These are phyloP conservation scores for Aphidoletes aphidimyza DNA, from an alignment of 2,888 invertebrate species.

Conservation along the genomic window DNA sequence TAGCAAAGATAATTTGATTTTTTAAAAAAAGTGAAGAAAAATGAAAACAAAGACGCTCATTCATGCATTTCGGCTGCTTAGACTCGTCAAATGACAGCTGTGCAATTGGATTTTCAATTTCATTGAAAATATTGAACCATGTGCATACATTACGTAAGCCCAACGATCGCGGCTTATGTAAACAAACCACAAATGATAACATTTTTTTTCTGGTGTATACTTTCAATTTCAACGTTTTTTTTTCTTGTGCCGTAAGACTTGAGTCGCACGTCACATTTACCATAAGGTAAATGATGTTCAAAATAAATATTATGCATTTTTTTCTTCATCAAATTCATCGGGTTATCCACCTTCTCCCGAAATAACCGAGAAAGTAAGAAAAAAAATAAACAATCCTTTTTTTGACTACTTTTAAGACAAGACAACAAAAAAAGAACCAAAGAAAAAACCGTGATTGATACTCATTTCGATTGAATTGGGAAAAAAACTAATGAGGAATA, in stretches of 20 bases:
- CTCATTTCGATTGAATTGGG: background rate
- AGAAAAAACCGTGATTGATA: background rate
- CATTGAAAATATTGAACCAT: background rate
- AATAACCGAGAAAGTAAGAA: background rate
- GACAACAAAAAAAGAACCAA: background rate
- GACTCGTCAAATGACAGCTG: background rate
- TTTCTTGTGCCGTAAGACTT: background rate
- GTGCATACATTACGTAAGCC: background rate
- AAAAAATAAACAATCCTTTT: background rate
- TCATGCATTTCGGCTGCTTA: background rate
- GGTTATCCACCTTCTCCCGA: background rate
- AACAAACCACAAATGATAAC: slow-evolving; percentile 42
- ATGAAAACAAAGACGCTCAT: background rate
- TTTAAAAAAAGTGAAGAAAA: background rate
- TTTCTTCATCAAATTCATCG: background rate
- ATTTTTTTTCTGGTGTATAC: slow-evolving; percentile 23
- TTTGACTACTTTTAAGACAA: background rate
- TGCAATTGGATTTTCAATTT: slow-evolving; percentile 26
- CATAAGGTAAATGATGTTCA: slow-evolving; percentile 21
- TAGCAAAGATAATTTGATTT: too few relatives aligned
- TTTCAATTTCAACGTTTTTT: slow-evolving; percentile 6
- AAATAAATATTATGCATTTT: background rate
- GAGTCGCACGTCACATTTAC: background rate
- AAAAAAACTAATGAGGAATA: background rate
- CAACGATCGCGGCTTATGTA: background rate